A percentile compares a stretch with the other conserved stretches of the same genome.
These are phyloP conservation scores for Apis mellifera DNA, from an alignment of 1,140 invertebrate genomes.

Conservation along the genomic window DNA sequence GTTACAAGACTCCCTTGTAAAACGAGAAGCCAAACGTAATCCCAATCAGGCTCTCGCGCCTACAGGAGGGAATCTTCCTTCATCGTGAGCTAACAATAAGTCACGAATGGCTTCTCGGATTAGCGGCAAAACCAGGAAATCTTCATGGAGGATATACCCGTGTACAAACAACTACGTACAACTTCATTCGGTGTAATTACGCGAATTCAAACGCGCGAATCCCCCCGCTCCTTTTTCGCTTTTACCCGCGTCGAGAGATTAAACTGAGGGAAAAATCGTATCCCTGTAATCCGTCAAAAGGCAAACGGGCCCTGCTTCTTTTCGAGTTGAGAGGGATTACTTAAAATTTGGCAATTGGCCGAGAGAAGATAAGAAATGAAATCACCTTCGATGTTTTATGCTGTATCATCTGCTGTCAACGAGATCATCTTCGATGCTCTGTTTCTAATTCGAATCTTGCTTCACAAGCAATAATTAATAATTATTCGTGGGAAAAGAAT, in stretches of 20 bases:
- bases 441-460: too few relatives aligned
- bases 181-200: slow-evolving; percentile 5
- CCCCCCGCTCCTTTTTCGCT: background rate
- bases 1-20: slow-evolving; percentile 29
- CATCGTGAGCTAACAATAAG: slow-evolving; percentile 37
- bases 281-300: too few relatives aligned
- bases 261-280: background rate
- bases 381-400: too few relatives aligned
- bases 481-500: too few relatives aligned
- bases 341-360: too few relatives aligned
- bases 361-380: too few relatives aligned
- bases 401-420: too few relatives aligned
- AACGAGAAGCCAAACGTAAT: slow-evolving; percentile 53
- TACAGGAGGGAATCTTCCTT: slow-evolving; percentile 33
- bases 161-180: slow-evolving; percentile 19
- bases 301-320: too few relatives aligned
- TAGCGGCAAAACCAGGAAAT: slow-evolving; percentile 29
- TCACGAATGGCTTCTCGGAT: slow-evolving; percentile 42
- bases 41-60: slow-evolving; percentile 35
- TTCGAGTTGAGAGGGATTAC: too few relatives aligned
- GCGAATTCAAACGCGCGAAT: background rate
- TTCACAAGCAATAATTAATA: too few relatives aligned
- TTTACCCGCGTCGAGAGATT: too few relatives aligned
- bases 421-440: too few relatives aligned
- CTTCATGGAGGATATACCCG: slow-evolving; percentile 1